Evolutionary conservation across 2,888 invertebrate species (phyloP), one percentile per base, ranked within the genome.

Genomic region (Mythimna impura): DNA sequence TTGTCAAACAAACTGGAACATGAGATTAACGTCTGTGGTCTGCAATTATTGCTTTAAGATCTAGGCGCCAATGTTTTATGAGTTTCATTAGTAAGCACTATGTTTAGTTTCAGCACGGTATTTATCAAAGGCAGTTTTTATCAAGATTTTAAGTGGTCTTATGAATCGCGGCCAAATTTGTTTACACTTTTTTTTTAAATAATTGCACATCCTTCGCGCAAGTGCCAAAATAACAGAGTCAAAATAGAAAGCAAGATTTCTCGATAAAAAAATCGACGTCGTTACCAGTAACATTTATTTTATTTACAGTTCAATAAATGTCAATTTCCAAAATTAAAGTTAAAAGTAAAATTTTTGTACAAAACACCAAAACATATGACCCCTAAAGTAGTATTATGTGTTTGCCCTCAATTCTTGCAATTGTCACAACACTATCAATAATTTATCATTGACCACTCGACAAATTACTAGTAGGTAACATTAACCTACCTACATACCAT

Each of bases 1-100:
- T 87, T 83, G 86, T 83, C 84, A 85, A 81, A 73, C 71, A 70
- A 81, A 81, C 74, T 79, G 65, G 83, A 78, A 78, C 76, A 76
- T 79, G 58, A 71, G 63, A 85, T 86, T 80, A 85, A 73, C 58
- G 73, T 76, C 60, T 70, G 61, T 64, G 50, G 70, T 50, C 50
- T 76, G 43, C 72, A 84, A 86, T 84, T 84, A 86, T 77, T 67
- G 30, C 72, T 74, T 83, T 54, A 71, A 81, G 67, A 81, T 79
- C 77, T 82, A 73, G 79, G 68, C 76, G 70, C 65, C 63, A 40
- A 81, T 84, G 58, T 70, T 81, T 80, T 73, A 81, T 72, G 77
- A 62, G 60, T 54, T 78, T 84, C 65, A 71, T 72, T 73, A 70
- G 54, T 55, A 5, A 50, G 54, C 66, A 75, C 64, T 58, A 54